Base-by-base conservation (phyloP, 2,797 vertebrate genomes). In the Tragelaphus eurycerus region DNA sequence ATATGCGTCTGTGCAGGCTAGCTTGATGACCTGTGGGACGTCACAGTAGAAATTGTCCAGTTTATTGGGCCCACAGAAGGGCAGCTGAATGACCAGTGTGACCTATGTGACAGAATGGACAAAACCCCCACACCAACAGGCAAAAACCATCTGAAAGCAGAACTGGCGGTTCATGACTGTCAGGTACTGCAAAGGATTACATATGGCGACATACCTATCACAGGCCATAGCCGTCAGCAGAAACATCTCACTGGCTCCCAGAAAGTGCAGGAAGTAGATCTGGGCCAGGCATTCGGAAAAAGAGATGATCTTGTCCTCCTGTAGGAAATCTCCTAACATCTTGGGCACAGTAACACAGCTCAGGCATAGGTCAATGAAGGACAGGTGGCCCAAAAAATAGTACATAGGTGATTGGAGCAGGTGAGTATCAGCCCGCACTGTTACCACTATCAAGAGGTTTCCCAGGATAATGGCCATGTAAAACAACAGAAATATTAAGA, bases 21-120 rank as follows among this genome's bases (percentile, higher is more conserved):
- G 52, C 62, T 97, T 98, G 64, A 98, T 97, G 50, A 98, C 89
- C 76, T 98, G 98, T 31, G 98, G 98, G 7, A 98, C 79, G 74
- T 98, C 98, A 92, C 98, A 98, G 62, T 98, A 98, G 93, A 98
- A 98, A 55, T 98, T 98, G 85, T 98, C 97, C 84, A 98, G 93
- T 94, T 97, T 55, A 71, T 97, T 98, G 64, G 98, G 98, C 4
- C 98, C 98, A 98, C 98, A 98, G 82, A 98, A 98, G 7, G 98
- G 97, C 48, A 98, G 74, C 50, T 86, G 93, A 31, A 98, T 93
- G 78, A 98, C 64, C 71, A 98, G 25, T 1, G 46, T 38, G 29
- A 98, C 52, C 87, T 98, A 98, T 34, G 96, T 98, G 34, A 97
- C 76, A 4, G 98, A 98, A 57, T 98, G 98, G 29, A 98, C 81